Percentiles rank a stretch among this genome's conserved stretches.
These are phyloP conservation scores for Cacatua alba DNA, from an alignment of 2,113 vertebrate genomes.

Conservation along the genomic window DNA sequence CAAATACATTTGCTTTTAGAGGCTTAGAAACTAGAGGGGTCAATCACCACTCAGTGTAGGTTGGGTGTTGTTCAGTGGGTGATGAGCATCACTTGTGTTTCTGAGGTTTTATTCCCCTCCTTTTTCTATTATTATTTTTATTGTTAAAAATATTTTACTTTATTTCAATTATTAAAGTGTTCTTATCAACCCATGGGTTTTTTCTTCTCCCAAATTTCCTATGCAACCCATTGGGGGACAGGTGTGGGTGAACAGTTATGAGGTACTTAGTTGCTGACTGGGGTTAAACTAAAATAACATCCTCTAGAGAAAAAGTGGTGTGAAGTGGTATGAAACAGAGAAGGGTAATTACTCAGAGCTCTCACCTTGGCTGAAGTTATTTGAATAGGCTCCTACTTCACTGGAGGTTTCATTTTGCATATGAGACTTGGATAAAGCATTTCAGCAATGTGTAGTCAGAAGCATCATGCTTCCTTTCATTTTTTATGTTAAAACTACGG, in stretches of 20 bases:
- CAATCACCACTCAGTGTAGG: neutral
- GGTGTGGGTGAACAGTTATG: neutral
- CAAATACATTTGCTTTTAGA: neutral
- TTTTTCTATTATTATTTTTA: neutral
- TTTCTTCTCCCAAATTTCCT: neutral
- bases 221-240: neutral
- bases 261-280: neutral
- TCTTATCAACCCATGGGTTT: neutral
- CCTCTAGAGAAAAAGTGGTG: neutral
- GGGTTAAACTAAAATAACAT: neutral
- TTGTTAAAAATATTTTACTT: neutral
- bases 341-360: neutral
- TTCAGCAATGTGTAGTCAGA: neutral
- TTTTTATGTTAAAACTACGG: neutral
- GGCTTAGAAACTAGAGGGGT: neutral
- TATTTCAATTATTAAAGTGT: neutral
- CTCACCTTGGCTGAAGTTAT: neutral
- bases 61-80: neutral
- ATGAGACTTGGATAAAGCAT: neutral
- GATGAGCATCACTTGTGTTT: neutral
- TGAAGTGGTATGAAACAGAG: neutral
- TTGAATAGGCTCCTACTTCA: neutral
- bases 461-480: neutral
- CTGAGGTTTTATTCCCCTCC: neutral
- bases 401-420: neutral